phyloP scores from a whole-genome alignment of 2,113 vertebrate species.

The Cathartes aura region DNA sequence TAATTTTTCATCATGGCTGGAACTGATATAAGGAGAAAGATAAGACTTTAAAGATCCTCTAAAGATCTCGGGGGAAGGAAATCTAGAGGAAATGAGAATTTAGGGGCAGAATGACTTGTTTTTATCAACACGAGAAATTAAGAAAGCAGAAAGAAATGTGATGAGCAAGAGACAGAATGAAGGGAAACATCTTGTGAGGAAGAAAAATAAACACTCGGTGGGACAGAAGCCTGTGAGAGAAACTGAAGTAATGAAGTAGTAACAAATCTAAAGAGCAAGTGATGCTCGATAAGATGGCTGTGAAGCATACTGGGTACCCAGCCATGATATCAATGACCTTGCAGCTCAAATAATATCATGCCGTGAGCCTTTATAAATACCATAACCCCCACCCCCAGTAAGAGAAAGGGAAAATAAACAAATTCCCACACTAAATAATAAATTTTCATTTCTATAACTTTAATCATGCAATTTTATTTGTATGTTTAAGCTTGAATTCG shows the following conservation, averaged over 20 bases:
- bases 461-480: neutral
- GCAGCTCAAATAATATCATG: neutral
- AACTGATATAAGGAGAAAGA: neutral
- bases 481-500: neutral
- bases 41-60: neutral
- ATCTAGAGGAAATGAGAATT: neutral
- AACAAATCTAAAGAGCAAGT: neutral
- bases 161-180: neutral
- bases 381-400: accelerated
- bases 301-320: neutral
- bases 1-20: neutral
- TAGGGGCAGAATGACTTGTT: neutral
- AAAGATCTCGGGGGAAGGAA: neutral
- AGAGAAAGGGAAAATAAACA: neutral
- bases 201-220: neutral
- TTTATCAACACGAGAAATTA: neutral
- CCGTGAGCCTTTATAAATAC: neutral
- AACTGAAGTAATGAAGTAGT: neutral
- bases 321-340: neutral
- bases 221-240: neutral
- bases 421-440: neutral
- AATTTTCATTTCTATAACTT: neutral
- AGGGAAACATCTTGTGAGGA: neutral
- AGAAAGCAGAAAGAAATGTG: neutral
- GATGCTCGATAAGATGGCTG: neutral